Evolutionary conservation across 1,140 invertebrate species (phyloP).

Genomic region (Lasioglossum albipes): DNA sequence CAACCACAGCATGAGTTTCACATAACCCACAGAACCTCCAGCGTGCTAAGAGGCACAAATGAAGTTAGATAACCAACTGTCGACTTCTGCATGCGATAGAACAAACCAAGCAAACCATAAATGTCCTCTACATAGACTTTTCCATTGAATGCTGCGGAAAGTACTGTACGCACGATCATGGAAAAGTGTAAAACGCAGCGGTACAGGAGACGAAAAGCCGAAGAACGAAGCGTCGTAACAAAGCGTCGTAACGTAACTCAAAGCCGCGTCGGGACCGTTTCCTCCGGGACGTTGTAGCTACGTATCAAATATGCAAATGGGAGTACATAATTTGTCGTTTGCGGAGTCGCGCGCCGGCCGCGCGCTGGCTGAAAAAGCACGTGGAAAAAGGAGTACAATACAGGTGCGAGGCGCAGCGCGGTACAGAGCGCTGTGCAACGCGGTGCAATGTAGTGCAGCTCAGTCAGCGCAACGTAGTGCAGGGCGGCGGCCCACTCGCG

Average conservation of each 20-base stretch:
- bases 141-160: too few relatives aligned
- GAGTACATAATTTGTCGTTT: constrained; percentile 69
- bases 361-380: constrained; percentile 15
- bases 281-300: constrained; percentile 61
- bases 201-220: constrained; percentile 1
- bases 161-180: too few relatives aligned
- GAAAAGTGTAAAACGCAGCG: neutral
- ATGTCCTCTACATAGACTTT: too few relatives aligned
- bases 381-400: constrained; percentile 61
- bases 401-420: neutral
- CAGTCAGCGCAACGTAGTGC: neutral
- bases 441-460: too few relatives aligned
- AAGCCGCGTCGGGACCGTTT: constrained; percentile 44
- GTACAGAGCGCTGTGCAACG: too few relatives aligned
- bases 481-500: constrained; percentile 21
- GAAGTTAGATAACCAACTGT: too few relatives aligned
- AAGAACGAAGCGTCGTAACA: constrained; percentile 45
- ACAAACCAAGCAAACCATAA: too few relatives aligned
- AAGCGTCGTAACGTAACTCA: constrained; percentile 62
- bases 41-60: too few relatives aligned
- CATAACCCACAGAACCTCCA: too few relatives aligned
- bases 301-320: constrained; percentile 73
- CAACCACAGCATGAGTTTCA: too few relatives aligned
- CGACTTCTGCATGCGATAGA: too few relatives aligned
- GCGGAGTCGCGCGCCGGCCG: constrained; percentile 16